These are phyloP conservation scores for Serinus canaria DNA, from an alignment of 2,113 vertebrate species.

Conservation along the genomic window DNA sequence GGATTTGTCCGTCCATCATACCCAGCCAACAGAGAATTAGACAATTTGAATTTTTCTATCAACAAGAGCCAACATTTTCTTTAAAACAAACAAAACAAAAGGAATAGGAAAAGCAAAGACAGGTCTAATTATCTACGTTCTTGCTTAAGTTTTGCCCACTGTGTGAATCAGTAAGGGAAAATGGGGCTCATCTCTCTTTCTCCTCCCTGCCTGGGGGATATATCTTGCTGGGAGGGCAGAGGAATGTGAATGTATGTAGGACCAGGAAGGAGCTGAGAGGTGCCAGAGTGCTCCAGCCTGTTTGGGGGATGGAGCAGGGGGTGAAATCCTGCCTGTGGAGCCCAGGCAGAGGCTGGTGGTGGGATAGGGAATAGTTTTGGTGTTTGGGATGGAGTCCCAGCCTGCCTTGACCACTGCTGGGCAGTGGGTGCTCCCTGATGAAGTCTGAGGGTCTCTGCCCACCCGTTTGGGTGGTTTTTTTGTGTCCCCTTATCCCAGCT, in stretches of 20 bases:
- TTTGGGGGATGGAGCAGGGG: neutral
- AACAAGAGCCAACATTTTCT: neutral
- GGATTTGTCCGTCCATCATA: neutral
- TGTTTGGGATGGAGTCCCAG: fast-evolving
- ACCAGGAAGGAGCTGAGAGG: neutral
- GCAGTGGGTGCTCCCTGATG: fast-evolving
- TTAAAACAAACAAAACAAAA: too few species aligned
- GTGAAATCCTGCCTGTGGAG: neutral
- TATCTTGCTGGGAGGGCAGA: neutral
- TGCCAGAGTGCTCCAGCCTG: neutral
- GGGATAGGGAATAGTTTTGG: neutral
- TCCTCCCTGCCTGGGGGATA: neutral
- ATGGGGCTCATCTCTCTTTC: neutral
- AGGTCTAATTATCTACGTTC: neutral
- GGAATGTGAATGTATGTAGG: fast-evolving
- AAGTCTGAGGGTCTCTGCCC: neutral
- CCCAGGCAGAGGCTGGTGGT: fast-evolving
- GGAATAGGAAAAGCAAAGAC: neutral
- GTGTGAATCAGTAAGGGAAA: neutral
- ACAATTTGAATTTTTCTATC: neutral
- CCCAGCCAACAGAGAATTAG: neutral
- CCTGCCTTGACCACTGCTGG: neutral
- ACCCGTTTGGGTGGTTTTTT: neutral
- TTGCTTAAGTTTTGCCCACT: neutral
- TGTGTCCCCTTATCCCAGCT: neutral